A percentile compares a stretch with the other conserved stretches of the same genome.
Evolutionary conservation across 2,888 invertebrate species (phyloP).

Genomic region (Trissolcus japonicus): DNA sequence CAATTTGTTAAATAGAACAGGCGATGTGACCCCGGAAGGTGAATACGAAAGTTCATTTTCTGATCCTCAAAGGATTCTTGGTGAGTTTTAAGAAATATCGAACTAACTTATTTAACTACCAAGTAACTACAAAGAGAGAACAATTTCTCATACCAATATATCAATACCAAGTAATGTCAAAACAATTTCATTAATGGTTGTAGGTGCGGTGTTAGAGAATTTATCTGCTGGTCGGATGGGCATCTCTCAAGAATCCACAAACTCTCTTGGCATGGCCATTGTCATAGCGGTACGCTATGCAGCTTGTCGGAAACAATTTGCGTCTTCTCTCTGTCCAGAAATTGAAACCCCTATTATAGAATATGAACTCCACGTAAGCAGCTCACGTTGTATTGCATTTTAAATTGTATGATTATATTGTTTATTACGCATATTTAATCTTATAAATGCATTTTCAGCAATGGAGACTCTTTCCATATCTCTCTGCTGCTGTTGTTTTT

Average conservation of each 20-base stretch:
- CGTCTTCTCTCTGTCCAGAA: conserved; percentile 69
- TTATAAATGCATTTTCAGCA: conserved; percentile 79
- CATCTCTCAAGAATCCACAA: conserved; percentile 82
- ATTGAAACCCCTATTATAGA: conserved; percentile 88
- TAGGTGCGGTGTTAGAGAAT: conserved; percentile 87
- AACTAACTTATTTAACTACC: background rate
- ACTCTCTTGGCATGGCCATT: conserved; percentile 84
- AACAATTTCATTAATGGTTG: background rate
- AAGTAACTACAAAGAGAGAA: background rate
- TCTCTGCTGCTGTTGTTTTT: conserved; percentile 83
- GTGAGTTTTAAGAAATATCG: conserved; percentile 67
- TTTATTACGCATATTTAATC: background rate
- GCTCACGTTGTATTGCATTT: background rate
- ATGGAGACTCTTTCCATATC: conserved; percentile 87
- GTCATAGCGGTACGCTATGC: conserved; percentile 89
- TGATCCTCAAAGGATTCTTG: conserved; percentile 90
- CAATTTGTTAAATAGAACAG: conserved; percentile 90
- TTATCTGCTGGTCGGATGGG: conserved; percentile 90
- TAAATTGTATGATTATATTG: background rate
- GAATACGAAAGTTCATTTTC: conserved; percentile 93
- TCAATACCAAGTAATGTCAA: background rate
- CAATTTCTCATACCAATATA: background rate
- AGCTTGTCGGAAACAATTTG: conserved; percentile 87
- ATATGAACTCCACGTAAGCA: conserved; percentile 87
- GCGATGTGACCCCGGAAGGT: conserved; percentile 92